Evolutionary conservation across 2,797 vertebrate genomes (phyloP).

Genomic region (Crenichthys baileyi): DNA sequence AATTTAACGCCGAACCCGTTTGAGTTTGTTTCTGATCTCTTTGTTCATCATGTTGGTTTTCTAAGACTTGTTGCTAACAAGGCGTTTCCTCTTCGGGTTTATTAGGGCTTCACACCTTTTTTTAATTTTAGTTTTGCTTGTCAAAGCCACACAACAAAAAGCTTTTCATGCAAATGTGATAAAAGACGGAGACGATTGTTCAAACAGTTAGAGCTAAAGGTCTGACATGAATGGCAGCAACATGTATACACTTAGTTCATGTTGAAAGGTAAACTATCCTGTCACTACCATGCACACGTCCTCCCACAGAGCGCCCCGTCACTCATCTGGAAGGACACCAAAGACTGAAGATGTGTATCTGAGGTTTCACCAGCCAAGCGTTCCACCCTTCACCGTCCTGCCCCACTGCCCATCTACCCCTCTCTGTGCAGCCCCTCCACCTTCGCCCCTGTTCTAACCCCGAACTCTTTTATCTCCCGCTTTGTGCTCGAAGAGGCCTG

Average conservation of each 20-base stretch:
- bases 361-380: slow-evolving; percentile 69
- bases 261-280: background rate
- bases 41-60: background rate
- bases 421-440: background rate
- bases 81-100: slow-evolving; percentile 18
- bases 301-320: slow-evolving; percentile 58
- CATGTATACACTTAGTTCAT: background rate
- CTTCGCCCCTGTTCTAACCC: slow-evolving; percentile 1
- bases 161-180: background rate
- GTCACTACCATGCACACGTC: slow-evolving; percentile 11
- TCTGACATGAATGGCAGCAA: background rate
- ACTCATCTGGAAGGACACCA: slow-evolving; percentile 65
- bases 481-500: slow-evolving; percentile 59
- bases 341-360: slow-evolving; percentile 74
- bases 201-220: background rate
- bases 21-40: background rate
- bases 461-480: slow-evolving; percentile 19
- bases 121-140: background rate
- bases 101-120: slow-evolving; percentile 8
- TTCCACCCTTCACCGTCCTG: slow-evolving; percentile 50
- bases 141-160: slow-evolving; percentile 2
- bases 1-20: no score
- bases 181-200: background rate
- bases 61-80: slow-evolving; percentile 3
- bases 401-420: background rate